These are phyloP conservation scores for Trematomus loennbergii DNA, from an alignment of 2,113 vertebrate species.

Conservation along the genomic window DNA sequence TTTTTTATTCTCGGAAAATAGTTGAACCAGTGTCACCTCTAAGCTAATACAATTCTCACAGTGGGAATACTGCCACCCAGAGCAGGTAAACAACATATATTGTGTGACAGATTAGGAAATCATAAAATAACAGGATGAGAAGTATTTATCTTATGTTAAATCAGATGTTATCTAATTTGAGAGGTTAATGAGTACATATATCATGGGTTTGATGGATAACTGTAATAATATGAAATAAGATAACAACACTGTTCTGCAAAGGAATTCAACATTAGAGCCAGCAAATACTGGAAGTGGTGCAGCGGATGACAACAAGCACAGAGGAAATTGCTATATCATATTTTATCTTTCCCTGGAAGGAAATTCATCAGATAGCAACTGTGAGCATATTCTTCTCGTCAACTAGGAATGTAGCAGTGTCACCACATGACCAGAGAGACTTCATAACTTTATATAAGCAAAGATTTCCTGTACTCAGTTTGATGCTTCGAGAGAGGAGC, in stretches of 20 bases:
- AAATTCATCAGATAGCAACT: not conserved
- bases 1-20: not conserved
- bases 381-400: not conserved
- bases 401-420: not conserved
- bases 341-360: not conserved
- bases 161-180: not conserved
- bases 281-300: not conserved
- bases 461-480: slow-evolving; percentile 10
- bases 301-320: slow-evolving; percentile 2
- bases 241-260: not conserved
- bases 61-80: slow-evolving; percentile 30
- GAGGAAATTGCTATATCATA: not conserved
- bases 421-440: not conserved
- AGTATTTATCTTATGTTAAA: not conserved
- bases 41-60: not conserved
- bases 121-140: not conserved
- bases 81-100: slow-evolving; percentile 12
- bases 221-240: not conserved
- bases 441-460: not conserved
- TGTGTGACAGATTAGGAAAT: not conserved
- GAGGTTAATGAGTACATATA: not conserved
- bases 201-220: not conserved
- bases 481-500: slow-evolving; percentile 28
- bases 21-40: not conserved
- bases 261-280: not conserved